Evolutionary conservation across 2,113 vertebrate species (phyloP).

Genomic region (Ursus arctos): DNA sequence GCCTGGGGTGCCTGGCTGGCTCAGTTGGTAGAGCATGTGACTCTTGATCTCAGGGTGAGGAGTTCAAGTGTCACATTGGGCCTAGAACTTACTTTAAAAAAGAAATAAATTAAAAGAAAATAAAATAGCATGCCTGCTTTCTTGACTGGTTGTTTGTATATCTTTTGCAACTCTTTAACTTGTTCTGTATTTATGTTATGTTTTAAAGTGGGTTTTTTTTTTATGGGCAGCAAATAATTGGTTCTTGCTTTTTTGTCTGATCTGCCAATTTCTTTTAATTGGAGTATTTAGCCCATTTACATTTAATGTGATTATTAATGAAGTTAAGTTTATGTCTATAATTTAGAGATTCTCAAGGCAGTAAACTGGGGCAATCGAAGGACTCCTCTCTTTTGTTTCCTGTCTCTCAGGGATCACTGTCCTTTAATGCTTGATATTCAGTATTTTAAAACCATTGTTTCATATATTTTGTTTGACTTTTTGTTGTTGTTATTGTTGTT

Average conservation of each 20-base stretch:
- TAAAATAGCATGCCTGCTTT: slow-evolving; percentile 13
- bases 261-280: background rate
- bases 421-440: background rate
- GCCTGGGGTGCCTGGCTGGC: background rate
- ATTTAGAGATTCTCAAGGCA: background rate
- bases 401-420: background rate
- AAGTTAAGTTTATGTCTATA: background rate
- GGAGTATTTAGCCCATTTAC: background rate
- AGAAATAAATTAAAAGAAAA: background rate
- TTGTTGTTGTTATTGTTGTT: background rate
- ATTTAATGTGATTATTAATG: slow-evolving; percentile 18
- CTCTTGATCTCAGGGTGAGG: background rate
- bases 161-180: background rate
- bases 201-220: background rate
- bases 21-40: background rate
- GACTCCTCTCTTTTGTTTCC: background rate
- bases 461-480: background rate
- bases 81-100: background rate
- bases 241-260: background rate
- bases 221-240: background rate
- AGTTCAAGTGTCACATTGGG: background rate
- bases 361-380: background rate
- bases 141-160: background rate
- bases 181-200: background rate
- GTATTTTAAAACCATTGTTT: background rate